Base-by-base conservation (phyloP, 2,888 invertebrate species). In the Phoronis australis region DNA sequence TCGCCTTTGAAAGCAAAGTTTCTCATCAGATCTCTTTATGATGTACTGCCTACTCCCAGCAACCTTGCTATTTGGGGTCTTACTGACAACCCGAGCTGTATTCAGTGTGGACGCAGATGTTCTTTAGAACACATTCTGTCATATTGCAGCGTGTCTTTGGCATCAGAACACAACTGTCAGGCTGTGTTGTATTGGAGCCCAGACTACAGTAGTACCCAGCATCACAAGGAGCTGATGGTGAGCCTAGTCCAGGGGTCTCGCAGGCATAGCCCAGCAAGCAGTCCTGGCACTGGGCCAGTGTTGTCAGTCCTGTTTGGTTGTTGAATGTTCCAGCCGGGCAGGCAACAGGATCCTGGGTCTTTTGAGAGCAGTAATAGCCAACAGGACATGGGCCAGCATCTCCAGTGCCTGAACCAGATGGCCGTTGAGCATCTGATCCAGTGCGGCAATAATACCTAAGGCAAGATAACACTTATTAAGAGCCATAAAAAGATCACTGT, bases 251-350 rank as follows among this genome's bases (percentile, higher is more conserved):
- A 6, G 71, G 65, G 1, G 56, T 38, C 31, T 64, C 62, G 53
- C 73, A 73, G 55, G 61, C 67, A 42, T 65, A 65, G 3, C 73
- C 72, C 18, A 65, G 66, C 22, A 63, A 59, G 56, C 73, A 73
- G 2, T 42, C 31, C 46, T 64, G 64, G 43, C 73, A 73, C 20
- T 65, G 62, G 1, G 55, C 21, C 20, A 51, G 57, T 35, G 54
- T 26, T 1, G 52, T 59, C 3, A 42, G 18, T 4, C 50, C 48
- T 4, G 71, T 71, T 21, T 52, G 46, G 45, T 73, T 73, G 59
- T 65, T 67, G 59, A 71, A 73, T 2, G 68, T 69, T 4, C 73
- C 73, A 4, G 64, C 55, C 24, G 71, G 71, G 51, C 73, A 73
- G 1, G 65, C 47, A 6, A 50, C 47, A 6, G 73, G 71, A 21